Conservation (phyloP, 2,888 invertebrate species). For the Acheta domesticus region DNA sequence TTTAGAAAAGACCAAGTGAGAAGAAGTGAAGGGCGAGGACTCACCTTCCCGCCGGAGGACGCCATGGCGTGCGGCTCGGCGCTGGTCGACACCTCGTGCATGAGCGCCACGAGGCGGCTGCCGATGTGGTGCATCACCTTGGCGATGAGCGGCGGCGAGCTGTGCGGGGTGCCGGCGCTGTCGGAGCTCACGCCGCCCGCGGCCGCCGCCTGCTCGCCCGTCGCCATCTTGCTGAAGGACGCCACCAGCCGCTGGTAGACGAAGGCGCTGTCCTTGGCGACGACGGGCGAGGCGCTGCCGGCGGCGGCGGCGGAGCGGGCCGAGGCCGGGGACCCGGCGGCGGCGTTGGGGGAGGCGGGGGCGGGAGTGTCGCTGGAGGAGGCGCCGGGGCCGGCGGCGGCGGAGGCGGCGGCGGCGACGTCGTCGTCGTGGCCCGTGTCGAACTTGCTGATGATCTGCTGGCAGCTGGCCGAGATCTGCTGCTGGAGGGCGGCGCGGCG, state of each 20-base stretch:
- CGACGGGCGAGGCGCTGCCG: slow-evolving; percentile 50
- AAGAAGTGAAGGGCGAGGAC: no score
- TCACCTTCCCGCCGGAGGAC: slow-evolving; percentile 44
- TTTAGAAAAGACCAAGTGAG: no score
- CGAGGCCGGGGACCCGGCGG: slow-evolving; percentile 57
- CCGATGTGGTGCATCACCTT: slow-evolving; percentile 93
- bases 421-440: slow-evolving; percentile 51
- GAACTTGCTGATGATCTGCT: slow-evolving; percentile 83
- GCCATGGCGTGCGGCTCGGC: slow-evolving; percentile 1
- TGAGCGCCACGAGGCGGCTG: slow-evolving; percentile 77
- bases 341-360: slow-evolving; percentile 40
- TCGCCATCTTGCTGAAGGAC: slow-evolving; percentile 67
- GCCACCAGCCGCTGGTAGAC: slow-evolving; percentile 85
- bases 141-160: slow-evolving; percentile 79
- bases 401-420: slow-evolving; percentile 64
- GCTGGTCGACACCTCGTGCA: slow-evolving; percentile 82
- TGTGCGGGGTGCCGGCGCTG: slow-evolving; percentile 53
- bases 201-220: slow-evolving; percentile 46
- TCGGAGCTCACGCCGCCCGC: slow-evolving; percentile 48
- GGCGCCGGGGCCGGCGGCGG: slow-evolving; percentile 71
- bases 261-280: slow-evolving; percentile 69
- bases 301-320: slow-evolving; percentile 63
- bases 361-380: slow-evolving; percentile 64
- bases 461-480: slow-evolving; percentile 83
- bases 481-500: slow-evolving; percentile 57